Percentiles rank a stretch among this genome's conserved stretches.
phyloP scores from a whole-genome alignment of 2,113 vertebrate genomes.

The Thermophis baileyi region DNA sequence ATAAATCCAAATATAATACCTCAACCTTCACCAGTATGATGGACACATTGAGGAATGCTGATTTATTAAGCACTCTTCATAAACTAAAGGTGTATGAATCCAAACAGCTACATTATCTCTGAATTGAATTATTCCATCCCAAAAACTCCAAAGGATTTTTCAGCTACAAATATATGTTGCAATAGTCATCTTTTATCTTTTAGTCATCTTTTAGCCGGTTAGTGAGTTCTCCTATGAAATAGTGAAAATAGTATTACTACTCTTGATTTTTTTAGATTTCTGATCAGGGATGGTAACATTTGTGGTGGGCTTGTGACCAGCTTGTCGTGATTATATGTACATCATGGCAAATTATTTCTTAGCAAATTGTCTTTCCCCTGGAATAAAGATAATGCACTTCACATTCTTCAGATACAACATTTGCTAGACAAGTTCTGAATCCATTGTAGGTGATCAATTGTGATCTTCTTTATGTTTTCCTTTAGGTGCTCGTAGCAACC shows the following conservation, averaged over 20 bases:
- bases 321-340: not conserved
- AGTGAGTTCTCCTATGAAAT: not conserved
- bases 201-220: not conserved
- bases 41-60: not conserved
- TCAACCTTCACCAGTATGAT: not conserved
- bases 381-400: not conserved
- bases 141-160: not conserved
- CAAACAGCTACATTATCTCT: not conserved
- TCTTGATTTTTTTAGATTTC: not conserved
- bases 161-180: not conserved
- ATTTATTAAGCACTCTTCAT: not conserved
- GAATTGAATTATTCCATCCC: not conserved
- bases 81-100: not conserved
- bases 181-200: not conserved
- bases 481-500: conserved; percentile 70
- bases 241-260: not conserved
- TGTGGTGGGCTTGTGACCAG: not conserved
- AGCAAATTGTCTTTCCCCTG: not conserved
- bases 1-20: not conserved
- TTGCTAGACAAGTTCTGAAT: not conserved
- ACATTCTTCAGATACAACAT: not conserved
- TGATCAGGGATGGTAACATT: not conserved
- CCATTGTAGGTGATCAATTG: not conserved
- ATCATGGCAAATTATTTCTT: not conserved
- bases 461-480: not conserved